phyloP scores from a whole-genome alignment of 2,888 invertebrate genomes.

The Sarcophaga variegata region DNA sequence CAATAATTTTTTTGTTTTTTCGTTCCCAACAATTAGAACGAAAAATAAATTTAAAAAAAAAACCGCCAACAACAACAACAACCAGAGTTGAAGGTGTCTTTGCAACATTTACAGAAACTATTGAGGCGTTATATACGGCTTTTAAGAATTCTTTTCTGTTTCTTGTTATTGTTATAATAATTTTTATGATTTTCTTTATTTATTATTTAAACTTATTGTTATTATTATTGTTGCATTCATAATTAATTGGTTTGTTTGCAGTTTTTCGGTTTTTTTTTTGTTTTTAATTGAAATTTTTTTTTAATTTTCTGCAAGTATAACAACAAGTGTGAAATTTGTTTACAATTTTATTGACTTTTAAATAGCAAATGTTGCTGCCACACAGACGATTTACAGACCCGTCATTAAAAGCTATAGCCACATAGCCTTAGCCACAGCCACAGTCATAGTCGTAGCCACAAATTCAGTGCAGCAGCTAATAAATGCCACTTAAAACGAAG shows the following conservation, averaged over 20 bases:
- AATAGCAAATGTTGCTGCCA: constrained; percentile 23
- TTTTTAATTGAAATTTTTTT: not conserved
- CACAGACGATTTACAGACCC: not conserved
- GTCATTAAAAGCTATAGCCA: not conserved
- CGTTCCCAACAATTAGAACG: not conserved
- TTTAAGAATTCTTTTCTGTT: constrained; percentile 26
- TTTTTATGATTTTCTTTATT: not conserved
- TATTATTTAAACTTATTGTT: not conserved
- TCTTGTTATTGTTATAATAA: not conserved
- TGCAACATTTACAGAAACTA: constrained; percentile 26
- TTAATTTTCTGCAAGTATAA: not conserved
- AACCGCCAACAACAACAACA: not conserved
- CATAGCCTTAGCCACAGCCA: too few relatives aligned
- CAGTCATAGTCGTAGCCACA: not conserved
- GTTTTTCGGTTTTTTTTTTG: not conserved
- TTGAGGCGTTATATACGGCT: constrained; percentile 18
- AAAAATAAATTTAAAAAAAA: constrained; percentile 9
- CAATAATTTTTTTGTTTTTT: constrained; percentile 1
- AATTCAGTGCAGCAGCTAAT: constrained; percentile 29
- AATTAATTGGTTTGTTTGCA: not conserved
- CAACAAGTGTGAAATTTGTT: constrained; percentile 60
- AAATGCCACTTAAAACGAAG: constrained; percentile 18
- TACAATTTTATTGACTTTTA: constrained; percentile 55
- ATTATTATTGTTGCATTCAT: not conserved
- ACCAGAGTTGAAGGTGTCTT: constrained; percentile 41